Conservation (phyloP, 1,140 invertebrate species). For the Laupala kohalensis region DNA sequence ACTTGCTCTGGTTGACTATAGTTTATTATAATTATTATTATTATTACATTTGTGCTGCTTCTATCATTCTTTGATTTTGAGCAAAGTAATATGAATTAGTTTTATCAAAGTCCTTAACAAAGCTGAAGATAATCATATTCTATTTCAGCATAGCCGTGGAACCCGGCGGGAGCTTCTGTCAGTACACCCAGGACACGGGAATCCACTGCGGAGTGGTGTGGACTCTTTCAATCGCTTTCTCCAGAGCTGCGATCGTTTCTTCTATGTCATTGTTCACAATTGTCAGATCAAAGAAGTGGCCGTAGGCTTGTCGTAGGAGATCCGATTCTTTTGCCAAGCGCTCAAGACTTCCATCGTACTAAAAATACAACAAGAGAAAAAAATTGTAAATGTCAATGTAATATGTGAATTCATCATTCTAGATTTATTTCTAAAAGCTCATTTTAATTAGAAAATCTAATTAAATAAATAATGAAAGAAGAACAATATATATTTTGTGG, state of each 20-base stretch:
- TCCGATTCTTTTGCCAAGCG: conserved; percentile 90
- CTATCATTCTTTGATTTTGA: neutral
- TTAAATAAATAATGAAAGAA: too few species aligned
- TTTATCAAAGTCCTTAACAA: neutral
- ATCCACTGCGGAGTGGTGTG: conserved; percentile 90
- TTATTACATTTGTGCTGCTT: neutral
- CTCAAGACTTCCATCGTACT: conserved; percentile 95
- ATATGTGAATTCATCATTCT: neutral
- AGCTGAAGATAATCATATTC: neutral
- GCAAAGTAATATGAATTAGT: neutral
- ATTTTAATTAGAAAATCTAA: neutral
- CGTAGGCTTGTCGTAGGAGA: conserved; percentile 86
- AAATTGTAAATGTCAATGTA: neutral
- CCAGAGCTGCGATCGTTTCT: conserved; percentile 86
- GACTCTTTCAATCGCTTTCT: conserved; percentile 78
- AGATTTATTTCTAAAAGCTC: neutral
- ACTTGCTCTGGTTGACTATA: neutral
- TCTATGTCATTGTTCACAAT: conserved; percentile 99
- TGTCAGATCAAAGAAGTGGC: conserved; percentile 94
- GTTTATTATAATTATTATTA: too few species aligned
- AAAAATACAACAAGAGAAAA: conserved; percentile 21
- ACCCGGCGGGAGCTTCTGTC: conserved; percentile 33
- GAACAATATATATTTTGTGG: too few species aligned
- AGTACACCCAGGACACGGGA: conserved; percentile 88
- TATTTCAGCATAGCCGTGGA: conserved; percentile 10